Percentiles rank a stretch among this genome's conserved stretches.
These are phyloP conservation scores for Physocephala rufipes DNA, from an alignment of 2,888 invertebrate genomes.

Conservation along the genomic window DNA sequence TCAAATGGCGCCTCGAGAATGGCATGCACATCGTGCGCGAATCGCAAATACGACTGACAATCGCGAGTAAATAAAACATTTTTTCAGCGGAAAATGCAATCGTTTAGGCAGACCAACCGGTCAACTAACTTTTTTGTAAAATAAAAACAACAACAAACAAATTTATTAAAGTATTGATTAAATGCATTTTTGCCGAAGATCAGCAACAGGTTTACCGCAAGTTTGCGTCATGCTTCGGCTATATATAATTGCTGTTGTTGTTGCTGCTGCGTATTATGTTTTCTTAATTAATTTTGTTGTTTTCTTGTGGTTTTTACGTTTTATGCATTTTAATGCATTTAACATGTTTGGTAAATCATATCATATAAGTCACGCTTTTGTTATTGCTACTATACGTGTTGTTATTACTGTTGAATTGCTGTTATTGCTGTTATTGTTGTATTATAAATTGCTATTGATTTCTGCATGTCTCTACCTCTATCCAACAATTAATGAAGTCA, in stretches of 20 bases:
- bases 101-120: background rate
- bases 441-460: background rate
- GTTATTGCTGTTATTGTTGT: background rate
- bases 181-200: too few species aligned
- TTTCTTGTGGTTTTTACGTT: background rate
- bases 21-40: background rate
- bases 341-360: background rate
- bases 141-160: background rate
- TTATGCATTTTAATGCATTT: slow-evolving; percentile 18
- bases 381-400: background rate
- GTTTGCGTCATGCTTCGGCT: too few species aligned
- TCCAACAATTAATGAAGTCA: background rate
- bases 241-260: background rate
- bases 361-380: background rate
- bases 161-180: background rate
- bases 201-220: too few species aligned
- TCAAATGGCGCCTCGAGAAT: too few species aligned
- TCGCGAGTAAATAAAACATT: background rate
- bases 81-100: background rate
- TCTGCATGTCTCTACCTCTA: background rate
- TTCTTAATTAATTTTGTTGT: background rate
- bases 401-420: background rate
- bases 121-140: background rate
- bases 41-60: background rate
- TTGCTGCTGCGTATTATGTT: background rate